phyloP scores from a whole-genome alignment of 2,888 invertebrate genomes.

The Bellardia bayeri region DNA sequence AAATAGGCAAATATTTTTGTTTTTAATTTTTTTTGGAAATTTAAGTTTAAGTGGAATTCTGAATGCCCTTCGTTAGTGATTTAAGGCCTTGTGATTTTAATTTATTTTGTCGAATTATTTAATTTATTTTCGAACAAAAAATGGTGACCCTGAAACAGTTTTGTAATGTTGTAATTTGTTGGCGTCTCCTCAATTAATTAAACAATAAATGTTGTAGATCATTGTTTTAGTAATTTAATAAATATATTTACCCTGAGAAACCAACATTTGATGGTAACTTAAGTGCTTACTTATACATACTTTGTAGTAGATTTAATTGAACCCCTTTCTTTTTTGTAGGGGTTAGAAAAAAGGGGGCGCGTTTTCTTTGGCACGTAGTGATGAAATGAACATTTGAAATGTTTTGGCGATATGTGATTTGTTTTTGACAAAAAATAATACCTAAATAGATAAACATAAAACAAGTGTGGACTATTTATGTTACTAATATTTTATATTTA shows the following conservation, averaged over 20 bases:
- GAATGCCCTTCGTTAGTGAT: not conserved
- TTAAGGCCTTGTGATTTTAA: not conserved
- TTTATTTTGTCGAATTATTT: not conserved
- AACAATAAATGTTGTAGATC: not conserved
- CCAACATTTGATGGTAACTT: not conserved
- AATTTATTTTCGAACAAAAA: not conserved
- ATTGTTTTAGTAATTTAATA: not conserved
- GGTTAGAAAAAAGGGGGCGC: constrained; percentile 51
- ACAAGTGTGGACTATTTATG: not conserved
- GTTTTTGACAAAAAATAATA: not conserved
- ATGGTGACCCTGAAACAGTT: not conserved
- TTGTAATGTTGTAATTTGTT: not conserved
- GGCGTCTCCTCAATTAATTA: not conserved
- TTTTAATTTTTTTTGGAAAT: not conserved
- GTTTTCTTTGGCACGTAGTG: constrained; percentile 49
- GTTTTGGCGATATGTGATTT: not conserved
- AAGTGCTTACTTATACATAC: not conserved
- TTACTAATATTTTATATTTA: not conserved
- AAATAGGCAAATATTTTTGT: not conserved
- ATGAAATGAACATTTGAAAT: constrained; percentile 33
- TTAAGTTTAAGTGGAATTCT: not conserved
- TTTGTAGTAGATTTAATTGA: constrained; percentile 4
- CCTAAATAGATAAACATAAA: not conserved
- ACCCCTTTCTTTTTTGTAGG: constrained; percentile 23
- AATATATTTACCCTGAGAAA: not conserved